Evolutionary conservation across 2,113 vertebrate species (phyloP), one percentile per base, ranked within the genome.

Genomic region (Heliornis fulica): DNA sequence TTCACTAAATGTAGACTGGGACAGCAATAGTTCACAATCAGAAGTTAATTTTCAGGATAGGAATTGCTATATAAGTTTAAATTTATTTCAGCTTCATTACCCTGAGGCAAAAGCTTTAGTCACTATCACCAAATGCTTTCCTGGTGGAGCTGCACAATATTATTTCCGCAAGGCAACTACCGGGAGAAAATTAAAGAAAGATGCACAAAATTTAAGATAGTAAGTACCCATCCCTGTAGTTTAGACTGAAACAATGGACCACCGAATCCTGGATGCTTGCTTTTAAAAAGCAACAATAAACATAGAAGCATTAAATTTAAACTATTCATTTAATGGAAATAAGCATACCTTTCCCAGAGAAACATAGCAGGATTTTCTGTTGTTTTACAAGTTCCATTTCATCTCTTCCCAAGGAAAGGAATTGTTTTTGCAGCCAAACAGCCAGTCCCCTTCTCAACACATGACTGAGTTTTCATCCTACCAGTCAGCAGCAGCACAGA

Each of bases 41-140:
- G 34, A 95, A 88, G 75, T 63, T 92, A 90, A 86, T 90, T 94
- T 13, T 3, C 85, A 80, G 76, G 68, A 85, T 85, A 95, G 60
- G 41, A 70, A 90, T 78, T 60, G 34, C 84, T 83, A 31, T 74
- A 94, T 78, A 80, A 69, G 87, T 70, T 48, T 68, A 60, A 83
- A 89, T 86, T 60, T 74, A 38, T 83, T 83, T 89, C 79, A 81
- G 28, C 72, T 90, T 94, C 29, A 34, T 78, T 83, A 26, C 66
- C 46, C 64, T n/a, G 46, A 18, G 46, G 64, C 82, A 88, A 54
- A 26, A 83, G 45, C 59, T 91, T 94, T 81, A 88, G 82, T 91
- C 60, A 70, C 75, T 69, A 68, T 63, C 31, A 82, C 25, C 51
- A 86, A 88, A 90, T 74, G 59, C 18, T 87, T 91, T 94, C 46